Evolutionary conservation across 2,888 invertebrate species (phyloP), one percentile per base, ranked within the genome.

Genomic region (Drymonia ruficornis): DNA sequence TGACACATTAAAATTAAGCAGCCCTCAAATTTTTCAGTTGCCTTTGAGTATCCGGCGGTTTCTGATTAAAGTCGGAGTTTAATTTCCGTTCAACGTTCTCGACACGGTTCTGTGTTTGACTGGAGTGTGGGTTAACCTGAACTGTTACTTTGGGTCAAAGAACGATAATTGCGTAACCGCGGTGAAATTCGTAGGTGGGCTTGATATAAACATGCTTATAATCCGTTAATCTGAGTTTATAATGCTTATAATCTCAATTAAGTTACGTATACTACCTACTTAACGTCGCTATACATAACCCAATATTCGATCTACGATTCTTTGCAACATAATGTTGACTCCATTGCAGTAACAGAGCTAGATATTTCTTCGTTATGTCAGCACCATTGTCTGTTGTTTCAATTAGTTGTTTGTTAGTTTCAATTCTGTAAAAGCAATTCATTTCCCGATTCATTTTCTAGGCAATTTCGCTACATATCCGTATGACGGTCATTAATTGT

Each of bases 131-230:
- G 43, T 13, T 42, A 19, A 19, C 43, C 23, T 19, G 43, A 43
- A 36, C 31, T 18, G 18, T 34, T 47, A 16, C 47, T 36, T 34
- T 31, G 18, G 31, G 47, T 36, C 34, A 47, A 34, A 36, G 47
- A 34, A 47, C 34, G 31, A 34, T 34, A 11, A 31, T 36, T 34
- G 6, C 6, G 43, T 43, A 43, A 13, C 43, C 23, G 18, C 43
- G 19, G 19, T 43, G 18, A 13, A 43, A 23, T 19, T 6, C 34
- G 47, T 47, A 34, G 34, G 31, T 47, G 31, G 31, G n/a, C 31
- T 34, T 47, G 16, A 47, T 31, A 31, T 31, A 3, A n/a, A n/a
- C n/a, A n/a, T n/a, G n/a, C n/a, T n/a, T n/a, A n/a, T n/a, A n/a
- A n/a, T n/a, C n/a, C n/a, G n/a, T n/a, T n/a, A n/a, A n/a, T n/a